Conservation (phyloP, 2,797 vertebrate genomes). For the Sebastes jordani region DNA sequence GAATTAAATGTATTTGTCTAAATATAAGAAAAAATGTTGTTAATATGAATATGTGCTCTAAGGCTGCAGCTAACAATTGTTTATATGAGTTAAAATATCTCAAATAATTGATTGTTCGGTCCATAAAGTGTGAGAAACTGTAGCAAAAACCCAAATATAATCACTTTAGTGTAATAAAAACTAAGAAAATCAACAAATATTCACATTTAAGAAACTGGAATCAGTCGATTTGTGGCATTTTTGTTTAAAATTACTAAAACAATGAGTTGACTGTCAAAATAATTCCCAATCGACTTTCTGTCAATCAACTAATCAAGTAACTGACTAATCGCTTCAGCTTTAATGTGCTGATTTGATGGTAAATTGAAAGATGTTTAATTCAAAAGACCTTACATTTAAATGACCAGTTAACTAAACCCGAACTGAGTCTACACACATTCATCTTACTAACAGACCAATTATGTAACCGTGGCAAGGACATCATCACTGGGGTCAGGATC, state of each 20-base stretch:
- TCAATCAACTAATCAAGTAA: not conserved
- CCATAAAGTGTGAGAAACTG: not conserved
- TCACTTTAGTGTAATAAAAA: not conserved
- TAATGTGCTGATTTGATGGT: not conserved
- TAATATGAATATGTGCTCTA: not conserved
- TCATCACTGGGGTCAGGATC: constrained; percentile 37
- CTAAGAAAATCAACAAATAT: not conserved
- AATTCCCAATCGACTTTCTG: not conserved
- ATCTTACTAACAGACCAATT: not conserved
- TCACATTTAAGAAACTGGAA: too few species aligned
- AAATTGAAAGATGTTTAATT: not conserved
- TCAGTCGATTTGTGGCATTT: not conserved
- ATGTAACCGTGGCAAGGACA: constrained; percentile 15
- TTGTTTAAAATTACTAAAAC: not conserved
- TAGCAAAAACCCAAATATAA: not conserved
- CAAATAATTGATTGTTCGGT: not conserved
- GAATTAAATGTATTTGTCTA: not conserved
- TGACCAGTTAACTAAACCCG: not conserved
- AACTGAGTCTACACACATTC: not conserved
- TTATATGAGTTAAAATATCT: not conserved
- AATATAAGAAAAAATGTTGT: not conserved
- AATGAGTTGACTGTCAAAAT: not conserved
- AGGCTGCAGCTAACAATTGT: not conserved
- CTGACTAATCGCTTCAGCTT: not conserved
- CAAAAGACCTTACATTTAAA: not conserved